phyloP scores from a whole-genome alignment of 2,113 vertebrate genomes.

The Mesocricetus auratus region DNA sequence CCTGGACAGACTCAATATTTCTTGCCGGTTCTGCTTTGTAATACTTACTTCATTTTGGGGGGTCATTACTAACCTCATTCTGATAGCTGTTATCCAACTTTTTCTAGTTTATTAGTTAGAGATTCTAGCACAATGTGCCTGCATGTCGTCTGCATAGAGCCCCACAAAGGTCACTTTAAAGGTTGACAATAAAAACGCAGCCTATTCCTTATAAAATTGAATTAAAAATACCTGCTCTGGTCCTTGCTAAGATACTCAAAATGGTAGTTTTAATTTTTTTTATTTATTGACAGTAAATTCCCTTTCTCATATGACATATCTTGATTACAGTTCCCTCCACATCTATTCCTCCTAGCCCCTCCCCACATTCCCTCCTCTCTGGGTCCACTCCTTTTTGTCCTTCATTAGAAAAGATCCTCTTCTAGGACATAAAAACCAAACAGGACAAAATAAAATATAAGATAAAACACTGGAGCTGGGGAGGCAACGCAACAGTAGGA shows the following conservation, averaged over 20 bases:
- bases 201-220: not conserved
- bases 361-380: not conserved
- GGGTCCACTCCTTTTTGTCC: not conserved
- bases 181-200: not conserved
- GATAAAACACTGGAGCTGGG: not conserved
- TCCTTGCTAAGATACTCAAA: not conserved
- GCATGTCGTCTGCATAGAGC: not conserved
- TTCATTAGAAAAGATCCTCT: not conserved
- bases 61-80: not conserved
- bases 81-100: not conserved
- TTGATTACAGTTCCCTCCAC: not conserved
- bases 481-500: not conserved
- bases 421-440: not conserved
- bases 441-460: not conserved
- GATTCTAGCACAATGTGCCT: not conserved
- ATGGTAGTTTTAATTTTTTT: not conserved
- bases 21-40: not conserved
- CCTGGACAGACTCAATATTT: not conserved
- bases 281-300: not conserved
- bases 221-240: not conserved
- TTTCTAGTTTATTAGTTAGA: not conserved
- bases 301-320: not conserved
- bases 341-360: not conserved
- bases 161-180: not conserved
- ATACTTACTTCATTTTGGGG: not conserved